A percentile compares a stretch with the other conserved stretches of the same genome.
Evolutionary conservation across 2,113 vertebrate species (phyloP).

Genomic region (Mormoops blainvillei): DNA sequence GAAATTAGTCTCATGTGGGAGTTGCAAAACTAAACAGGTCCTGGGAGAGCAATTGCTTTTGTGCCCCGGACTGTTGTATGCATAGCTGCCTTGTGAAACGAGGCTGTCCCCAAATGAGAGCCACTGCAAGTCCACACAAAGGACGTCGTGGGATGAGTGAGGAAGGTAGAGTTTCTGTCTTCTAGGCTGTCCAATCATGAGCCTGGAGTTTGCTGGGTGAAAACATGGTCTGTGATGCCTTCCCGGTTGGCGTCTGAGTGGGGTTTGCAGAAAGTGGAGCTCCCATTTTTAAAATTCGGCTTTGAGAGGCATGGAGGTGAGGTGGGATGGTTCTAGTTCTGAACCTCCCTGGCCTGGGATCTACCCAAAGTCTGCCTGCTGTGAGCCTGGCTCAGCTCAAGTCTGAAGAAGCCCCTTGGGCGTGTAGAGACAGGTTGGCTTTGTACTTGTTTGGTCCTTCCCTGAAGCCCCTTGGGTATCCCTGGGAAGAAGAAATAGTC

Average conservation of each 20-base stretch:
- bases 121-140: background rate
- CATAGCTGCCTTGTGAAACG: background rate
- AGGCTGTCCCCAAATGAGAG: background rate
- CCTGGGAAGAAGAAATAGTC: background rate
- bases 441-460: background rate
- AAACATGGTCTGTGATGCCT: background rate
- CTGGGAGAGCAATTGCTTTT: background rate
- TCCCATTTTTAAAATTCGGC: background rate
- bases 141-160: background rate
- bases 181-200: background rate
- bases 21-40: background rate
- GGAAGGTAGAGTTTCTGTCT: background rate
- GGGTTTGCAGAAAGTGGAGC: background rate
- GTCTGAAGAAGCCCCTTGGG: background rate
- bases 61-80: background rate
- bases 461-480: background rate
- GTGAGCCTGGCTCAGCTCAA: background rate
- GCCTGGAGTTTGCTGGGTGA: background rate
- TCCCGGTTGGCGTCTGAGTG: background rate
- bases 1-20: background rate
- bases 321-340: background rate
- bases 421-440: background rate
- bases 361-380: background rate
- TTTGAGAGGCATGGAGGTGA: background rate
- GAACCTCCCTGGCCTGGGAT: background rate